A percentile compares a stretch with the other conserved stretches of the same genome.
phyloP scores from a whole-genome alignment of 1,140 invertebrate genomes.

The Holcopasites calliopsidis region DNA sequence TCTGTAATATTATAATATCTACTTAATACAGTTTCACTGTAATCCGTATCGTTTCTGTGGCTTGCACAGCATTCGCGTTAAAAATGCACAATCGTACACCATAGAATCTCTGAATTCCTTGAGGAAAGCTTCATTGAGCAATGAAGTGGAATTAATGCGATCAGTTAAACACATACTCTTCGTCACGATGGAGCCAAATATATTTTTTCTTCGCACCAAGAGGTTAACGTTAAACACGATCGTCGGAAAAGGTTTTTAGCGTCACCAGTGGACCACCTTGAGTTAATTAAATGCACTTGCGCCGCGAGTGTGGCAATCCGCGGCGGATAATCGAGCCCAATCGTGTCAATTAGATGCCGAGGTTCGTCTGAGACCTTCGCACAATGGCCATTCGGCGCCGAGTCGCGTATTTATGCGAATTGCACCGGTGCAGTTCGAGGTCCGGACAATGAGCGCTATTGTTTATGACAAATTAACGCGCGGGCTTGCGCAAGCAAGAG shows the following conservation, averaged over 20 bases:
- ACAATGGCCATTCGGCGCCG: slow-evolving; percentile 41
- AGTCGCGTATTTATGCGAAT: slow-evolving; percentile 40
- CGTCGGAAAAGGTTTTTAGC: neutral
- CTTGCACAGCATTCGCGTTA: too few relatives aligned
- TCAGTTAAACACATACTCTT: too few relatives aligned
- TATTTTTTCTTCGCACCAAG: too few relatives aligned
- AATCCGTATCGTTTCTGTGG: neutral
- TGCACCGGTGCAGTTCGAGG: neutral
- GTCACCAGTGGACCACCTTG: slow-evolving; percentile 10
- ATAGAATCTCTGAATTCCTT: too few relatives aligned
- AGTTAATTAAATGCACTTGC: slow-evolving; percentile 23
- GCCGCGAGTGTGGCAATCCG: slow-evolving; percentile 17
- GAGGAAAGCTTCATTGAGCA: too few relatives aligned
- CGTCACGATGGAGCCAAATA: too few relatives aligned
- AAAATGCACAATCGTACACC: too few relatives aligned
- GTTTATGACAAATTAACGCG: slow-evolving; percentile 51
- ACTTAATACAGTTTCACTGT: too few relatives aligned
- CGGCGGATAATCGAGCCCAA: slow-evolving; percentile 19
- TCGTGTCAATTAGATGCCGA: slow-evolving; percentile 46
- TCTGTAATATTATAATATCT: neutral
- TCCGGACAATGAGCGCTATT: slow-evolving; percentile 30
- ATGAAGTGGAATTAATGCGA: too few relatives aligned
- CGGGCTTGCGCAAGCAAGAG: slow-evolving; percentile 11
- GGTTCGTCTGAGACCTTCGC: slow-evolving; percentile 21
- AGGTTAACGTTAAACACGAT: neutral